A percentile compares a stretch with the other conserved stretches of the same genome.
Conservation (phyloP, 1,140 invertebrate genomes). For the Eciton burchellii region DNA sequence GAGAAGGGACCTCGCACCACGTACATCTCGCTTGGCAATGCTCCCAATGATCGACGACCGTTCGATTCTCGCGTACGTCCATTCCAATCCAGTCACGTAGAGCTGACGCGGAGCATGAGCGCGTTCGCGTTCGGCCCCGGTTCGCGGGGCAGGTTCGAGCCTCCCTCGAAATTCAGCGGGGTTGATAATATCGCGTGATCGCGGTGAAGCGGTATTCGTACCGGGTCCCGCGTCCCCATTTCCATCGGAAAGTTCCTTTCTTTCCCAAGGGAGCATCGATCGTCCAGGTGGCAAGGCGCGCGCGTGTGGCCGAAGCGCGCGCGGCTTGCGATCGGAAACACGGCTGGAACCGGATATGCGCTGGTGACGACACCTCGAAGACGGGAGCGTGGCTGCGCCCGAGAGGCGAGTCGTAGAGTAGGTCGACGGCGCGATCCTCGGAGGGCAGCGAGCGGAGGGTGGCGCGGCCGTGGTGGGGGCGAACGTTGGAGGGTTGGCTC, state of each 20-base stretch:
- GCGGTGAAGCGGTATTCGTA: neutral
- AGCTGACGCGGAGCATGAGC: neutral
- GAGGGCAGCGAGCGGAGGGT: constrained; percentile 37
- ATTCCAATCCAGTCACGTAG: constrained; percentile 48
- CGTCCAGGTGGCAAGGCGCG: neutral
- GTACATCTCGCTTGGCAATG: constrained; percentile 40
- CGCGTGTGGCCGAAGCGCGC: neutral
- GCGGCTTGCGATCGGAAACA: constrained; percentile 20
- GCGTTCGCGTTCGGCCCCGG: constrained; percentile 6
- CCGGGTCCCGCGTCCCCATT: neutral
- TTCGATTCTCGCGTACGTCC: constrained; percentile 55
- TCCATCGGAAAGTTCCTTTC: constrained; percentile 13
- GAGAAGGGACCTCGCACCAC: constrained; percentile 20
- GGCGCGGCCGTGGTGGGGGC: constrained; percentile 67
- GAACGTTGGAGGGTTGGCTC: constrained; percentile 78
- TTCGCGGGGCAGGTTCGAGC: constrained; percentile 27
- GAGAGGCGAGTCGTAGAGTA: constrained; percentile 44
- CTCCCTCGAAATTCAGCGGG: neutral
- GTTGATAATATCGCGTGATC: constrained; percentile 10
- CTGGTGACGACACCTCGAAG: constrained; percentile 35
- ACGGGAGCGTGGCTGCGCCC: constrained; percentile 50
- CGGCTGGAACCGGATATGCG: neutral
- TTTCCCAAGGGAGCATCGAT: neutral
- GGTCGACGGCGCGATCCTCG: constrained; percentile 47
- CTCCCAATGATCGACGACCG: constrained; percentile 30